Evolutionary conservation across 2,797 vertebrate species (phyloP).

Genomic region (Pipistrellus nathusii): DNA sequence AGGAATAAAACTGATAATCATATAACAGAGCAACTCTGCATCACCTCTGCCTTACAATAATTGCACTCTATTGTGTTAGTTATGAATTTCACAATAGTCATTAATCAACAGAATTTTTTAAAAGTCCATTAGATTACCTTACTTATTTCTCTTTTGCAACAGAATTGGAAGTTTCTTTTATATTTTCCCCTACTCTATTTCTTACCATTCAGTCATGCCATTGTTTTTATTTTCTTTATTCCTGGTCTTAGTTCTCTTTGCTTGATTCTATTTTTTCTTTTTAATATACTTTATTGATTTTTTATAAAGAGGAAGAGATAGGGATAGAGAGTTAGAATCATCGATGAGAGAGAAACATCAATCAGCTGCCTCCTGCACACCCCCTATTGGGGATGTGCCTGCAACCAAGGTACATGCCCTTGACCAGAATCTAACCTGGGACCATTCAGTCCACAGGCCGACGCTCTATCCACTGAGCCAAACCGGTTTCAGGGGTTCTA

Average conservation of each 20-base stretch:
- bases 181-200: not conserved
- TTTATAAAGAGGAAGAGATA: too few relatives aligned
- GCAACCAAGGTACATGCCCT: too few relatives aligned
- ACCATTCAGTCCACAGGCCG: too few relatives aligned
- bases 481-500: not conserved
- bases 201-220: not conserved
- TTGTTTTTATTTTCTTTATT: constrained; percentile 13
- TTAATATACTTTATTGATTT: too few relatives aligned
- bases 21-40: not conserved
- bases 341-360: too few relatives aligned
- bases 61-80: not conserved
- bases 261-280: not conserved
- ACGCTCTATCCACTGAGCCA: too few relatives aligned
- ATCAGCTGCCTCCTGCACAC: too few relatives aligned
- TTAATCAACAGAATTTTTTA: not conserved
- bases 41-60: not conserved
- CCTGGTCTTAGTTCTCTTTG: not conserved
- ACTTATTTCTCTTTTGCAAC: not conserved
- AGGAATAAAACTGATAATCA: constrained; percentile 6
- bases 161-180: not conserved
- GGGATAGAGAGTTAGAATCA: too few relatives aligned
- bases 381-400: too few relatives aligned
- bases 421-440: too few relatives aligned
- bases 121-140: not conserved
- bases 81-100: not conserved